Percentiles rank a stretch among this genome's conserved stretches.
These are phyloP conservation scores for Gephyroberyx darwinii DNA, from an alignment of 2,797 vertebrate species.

Conservation along the genomic window DNA sequence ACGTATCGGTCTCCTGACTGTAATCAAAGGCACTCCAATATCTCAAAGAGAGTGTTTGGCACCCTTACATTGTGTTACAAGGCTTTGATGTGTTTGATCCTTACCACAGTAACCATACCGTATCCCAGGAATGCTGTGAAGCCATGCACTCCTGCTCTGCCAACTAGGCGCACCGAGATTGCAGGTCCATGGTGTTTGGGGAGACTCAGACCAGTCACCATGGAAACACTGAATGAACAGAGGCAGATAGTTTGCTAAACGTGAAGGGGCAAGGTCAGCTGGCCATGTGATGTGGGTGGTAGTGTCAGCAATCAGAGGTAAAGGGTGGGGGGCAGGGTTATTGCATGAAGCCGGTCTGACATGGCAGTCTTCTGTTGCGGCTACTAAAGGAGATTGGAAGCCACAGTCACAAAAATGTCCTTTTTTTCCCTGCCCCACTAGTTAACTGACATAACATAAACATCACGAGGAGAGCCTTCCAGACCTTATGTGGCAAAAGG, in stretches of 20 bases:
- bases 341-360: slow-evolving; percentile 39
- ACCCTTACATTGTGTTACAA: slow-evolving; percentile 83
- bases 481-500: slow-evolving; percentile 29
- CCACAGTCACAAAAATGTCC: slow-evolving; percentile 24
- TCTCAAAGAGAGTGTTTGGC: slow-evolving; percentile 75
- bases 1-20: slow-evolving; percentile 44
- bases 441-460: slow-evolving; percentile 29
- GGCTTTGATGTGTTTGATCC: slow-evolving; percentile 75
- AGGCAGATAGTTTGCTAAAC: slow-evolving; percentile 86
- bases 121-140: slow-evolving; percentile 81
- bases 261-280: slow-evolving; percentile 85
- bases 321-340: slow-evolving; percentile 12
- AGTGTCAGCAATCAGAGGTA: slow-evolving; percentile 27
- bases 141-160: slow-evolving; percentile 38
- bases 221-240: slow-evolving; percentile 72
- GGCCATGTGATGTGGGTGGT: slow-evolving; percentile 81
- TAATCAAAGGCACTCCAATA: slow-evolving; percentile 77
- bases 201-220: slow-evolving; percentile 80
- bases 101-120: slow-evolving; percentile 81
- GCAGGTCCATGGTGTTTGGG: slow-evolving; percentile 73
- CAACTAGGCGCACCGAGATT: slow-evolving; percentile 31
- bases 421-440: slow-evolving; percentile 4
- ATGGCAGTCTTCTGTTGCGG: slow-evolving; percentile 22
- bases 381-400: slow-evolving; percentile 7
- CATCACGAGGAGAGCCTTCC: slow-evolving; percentile 13